Evolutionary conservation across 2,797 vertebrate genomes (phyloP).

Genomic region (Poeciliopsis infans): DNA sequence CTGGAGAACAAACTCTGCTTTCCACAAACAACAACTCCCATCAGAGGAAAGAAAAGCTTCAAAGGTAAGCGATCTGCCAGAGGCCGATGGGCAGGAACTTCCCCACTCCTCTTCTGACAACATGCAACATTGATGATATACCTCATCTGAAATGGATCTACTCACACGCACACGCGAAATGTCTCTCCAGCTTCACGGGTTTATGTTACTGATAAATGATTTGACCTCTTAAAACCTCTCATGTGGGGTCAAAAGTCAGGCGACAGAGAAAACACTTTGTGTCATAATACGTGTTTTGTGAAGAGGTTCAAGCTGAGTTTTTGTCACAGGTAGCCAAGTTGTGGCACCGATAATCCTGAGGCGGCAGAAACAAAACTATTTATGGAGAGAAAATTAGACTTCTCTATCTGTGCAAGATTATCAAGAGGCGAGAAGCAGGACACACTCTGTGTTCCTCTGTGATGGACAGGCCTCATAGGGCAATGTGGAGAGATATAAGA

Average conservation of each 20-base stretch:
- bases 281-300: not conserved
- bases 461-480: not conserved
- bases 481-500: not conserved
- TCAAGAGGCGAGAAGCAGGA: not conserved
- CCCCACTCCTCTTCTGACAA: conserved; percentile 29
- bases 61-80: conserved; percentile 52
- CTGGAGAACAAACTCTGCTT: conserved; percentile 31
- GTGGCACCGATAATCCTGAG: not conserved
- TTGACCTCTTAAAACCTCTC: not conserved
- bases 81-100: conserved; percentile 25
- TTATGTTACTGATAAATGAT: conserved; percentile 29
- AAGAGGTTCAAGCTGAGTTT: not conserved
- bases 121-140: conserved; percentile 33
- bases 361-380: not conserved
- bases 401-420: not conserved
- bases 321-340: not conserved
- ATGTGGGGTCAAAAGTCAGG: not conserved
- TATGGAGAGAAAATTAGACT: not conserved
- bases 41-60: conserved; percentile 54
- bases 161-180: conserved; percentile 14
- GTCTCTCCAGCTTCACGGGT: conserved; percentile 3
- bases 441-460: not conserved
- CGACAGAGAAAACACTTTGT: not conserved
- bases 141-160: conserved; percentile 10
- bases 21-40: conserved; percentile 34